Evolutionary conservation across 1,140 invertebrate genomes (phyloP), one percentile per base, ranked within the genome.

Genomic region (Campoletis sonorensis): DNA sequence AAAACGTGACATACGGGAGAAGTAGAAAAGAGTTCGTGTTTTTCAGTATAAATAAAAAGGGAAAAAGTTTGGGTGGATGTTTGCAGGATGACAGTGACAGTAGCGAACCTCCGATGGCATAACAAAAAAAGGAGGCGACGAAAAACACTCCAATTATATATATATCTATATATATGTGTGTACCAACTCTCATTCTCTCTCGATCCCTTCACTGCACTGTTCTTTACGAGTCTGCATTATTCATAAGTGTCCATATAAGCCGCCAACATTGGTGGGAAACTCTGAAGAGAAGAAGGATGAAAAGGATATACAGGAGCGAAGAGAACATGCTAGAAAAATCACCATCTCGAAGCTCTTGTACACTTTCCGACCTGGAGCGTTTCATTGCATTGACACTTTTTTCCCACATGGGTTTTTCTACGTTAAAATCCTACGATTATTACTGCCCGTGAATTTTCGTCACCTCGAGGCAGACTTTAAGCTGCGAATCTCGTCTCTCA

Each of bases 211-310:
- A 21, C 51, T 77, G 80, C 84, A 89, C 86, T 89, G 90, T 91
- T 90, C 87, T 89, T 87, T 87, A 83, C 85, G 23, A 79, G 82
- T 45, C 73, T 90, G 89, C 88, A 91, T 91, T 90, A 91, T 91
- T 91, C 89, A 91, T 89, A 88, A 91, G 83, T 82, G 83, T 87
- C 86, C 89, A 89, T 89, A 89, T 91, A 90, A 90, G 86, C 86
- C 81, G 87, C 86, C 87, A 89, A 85, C 87, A 83, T 83, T 82
- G 85, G 83, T 85, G 82, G 82, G 78, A 76, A 79, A 77, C 21
- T 64, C n/a, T 30, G 26, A 70, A 33, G 67, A 70, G 54, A 45
- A 61, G 54, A 79, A 49, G 26, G 71, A 30, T 15, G 33, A 70
- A 16, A 58, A 33, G 7, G 33, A 79, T 26, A 37, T 64, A 79